Evolutionary conservation across 2,113 vertebrate genomes (phyloP), one percentile per base, ranked within the genome.

Genomic region (Anseranas semipalmata): DNA sequence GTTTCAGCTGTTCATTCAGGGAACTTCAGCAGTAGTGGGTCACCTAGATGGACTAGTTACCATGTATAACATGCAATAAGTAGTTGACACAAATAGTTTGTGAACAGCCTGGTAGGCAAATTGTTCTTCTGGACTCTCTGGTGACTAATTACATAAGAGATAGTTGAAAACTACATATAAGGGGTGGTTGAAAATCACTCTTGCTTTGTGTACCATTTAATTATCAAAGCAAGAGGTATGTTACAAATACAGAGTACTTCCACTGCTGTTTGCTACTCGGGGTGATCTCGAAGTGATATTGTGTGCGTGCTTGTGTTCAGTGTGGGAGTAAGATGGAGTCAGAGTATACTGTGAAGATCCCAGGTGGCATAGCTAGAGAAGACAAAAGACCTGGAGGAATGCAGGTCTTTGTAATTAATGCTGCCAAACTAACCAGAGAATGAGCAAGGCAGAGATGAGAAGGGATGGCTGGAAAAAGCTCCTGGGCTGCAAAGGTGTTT

Each of bases 1-100:
- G 9, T 77, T 95, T 90, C n/a, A 83, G 50, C n/a, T 80, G 46
- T 67, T 94, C 75, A 35, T 52, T 80, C 63, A 55, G 68, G n/a
- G 71, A 74, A 33, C 35, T 48, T 37, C 53, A 92, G 66, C 60
- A 33, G 8, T 35, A 0, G 0, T 56, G 59, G 33, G 33, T 88
- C 79, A 88, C 76, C 39, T 41, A 45, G 76, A 56, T 62, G 73
- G 70, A 72, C 83, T 25, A 16, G 65, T 60, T 68, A 68, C 46
- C 28, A 8, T 32, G 41, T 71, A 10, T 37, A 74, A 43, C 39
- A 12, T 48, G 33, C 27, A 21, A 13, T n/a, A 35, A 87, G 37
- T 59, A 66, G 46, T 75, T 85, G 73, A 73, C 58, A 72, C 25
- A 90, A 94, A 77, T 58, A 35, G 58, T 71, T 63, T 88, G 39